Conservation (phyloP, 1,140 invertebrate species). For the Zelostemma sp. region DNA sequence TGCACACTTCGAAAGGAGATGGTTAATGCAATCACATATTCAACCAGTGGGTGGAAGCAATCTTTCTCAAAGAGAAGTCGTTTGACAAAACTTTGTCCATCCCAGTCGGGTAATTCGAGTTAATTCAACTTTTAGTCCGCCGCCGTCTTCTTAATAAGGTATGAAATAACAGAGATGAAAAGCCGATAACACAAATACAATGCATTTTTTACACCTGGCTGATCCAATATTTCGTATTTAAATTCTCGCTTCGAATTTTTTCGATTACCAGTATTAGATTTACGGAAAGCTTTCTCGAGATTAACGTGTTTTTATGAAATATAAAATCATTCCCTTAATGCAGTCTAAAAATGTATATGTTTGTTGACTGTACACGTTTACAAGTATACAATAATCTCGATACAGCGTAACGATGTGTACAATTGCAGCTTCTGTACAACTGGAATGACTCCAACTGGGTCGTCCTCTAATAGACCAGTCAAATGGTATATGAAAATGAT, state of each 20-base stretch:
- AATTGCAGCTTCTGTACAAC: background rate
- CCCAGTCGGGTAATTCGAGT: slow-evolving; percentile 45
- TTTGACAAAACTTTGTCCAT: slow-evolving; percentile 52
- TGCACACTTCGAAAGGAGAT: slow-evolving; percentile 8
- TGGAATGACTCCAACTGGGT: slow-evolving; percentile 1
- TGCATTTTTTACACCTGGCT: too few species aligned
- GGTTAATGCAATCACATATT: slow-evolving; percentile 12
- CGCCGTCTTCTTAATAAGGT: background rate
- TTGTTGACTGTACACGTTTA: too few species aligned
- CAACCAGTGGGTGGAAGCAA: slow-evolving; percentile 22
- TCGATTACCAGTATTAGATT: too few species aligned
- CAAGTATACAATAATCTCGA: background rate
- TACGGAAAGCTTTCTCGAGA: too few species aligned
- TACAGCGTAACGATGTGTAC: background rate
- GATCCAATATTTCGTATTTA: too few species aligned
- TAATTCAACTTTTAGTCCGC: slow-evolving; percentile 49
- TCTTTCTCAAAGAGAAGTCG: slow-evolving; percentile 29
- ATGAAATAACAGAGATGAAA: background rate
- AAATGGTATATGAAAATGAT: background rate
- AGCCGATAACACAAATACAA: too few species aligned
- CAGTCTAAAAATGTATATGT: too few species aligned
- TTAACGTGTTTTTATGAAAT: too few species aligned
- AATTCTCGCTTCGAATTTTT: too few species aligned
- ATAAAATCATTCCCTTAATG: too few species aligned
- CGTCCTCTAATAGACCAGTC: background rate